Evolutionary conservation across 2,113 vertebrate genomes (phyloP).

Genomic region (Prunella fulvescens): DNA sequence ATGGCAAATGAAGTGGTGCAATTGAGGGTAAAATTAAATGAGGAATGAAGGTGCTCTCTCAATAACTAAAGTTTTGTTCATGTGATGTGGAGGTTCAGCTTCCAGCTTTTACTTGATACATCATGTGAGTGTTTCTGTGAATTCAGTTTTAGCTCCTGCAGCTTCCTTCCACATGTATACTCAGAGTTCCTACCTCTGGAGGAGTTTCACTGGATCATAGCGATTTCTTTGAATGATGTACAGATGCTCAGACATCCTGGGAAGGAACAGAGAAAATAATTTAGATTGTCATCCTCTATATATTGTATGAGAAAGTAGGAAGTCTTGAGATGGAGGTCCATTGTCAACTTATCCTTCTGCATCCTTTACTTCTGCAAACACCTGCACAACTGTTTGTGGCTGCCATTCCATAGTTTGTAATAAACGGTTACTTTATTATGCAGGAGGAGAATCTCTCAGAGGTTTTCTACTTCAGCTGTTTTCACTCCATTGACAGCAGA

Average conservation of each 20-base stretch:
- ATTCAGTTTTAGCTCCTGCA: neutral
- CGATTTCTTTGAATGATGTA: neutral
- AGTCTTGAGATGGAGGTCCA: neutral
- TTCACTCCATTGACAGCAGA: neutral
- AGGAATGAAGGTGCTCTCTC: neutral
- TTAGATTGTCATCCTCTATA: neutral
- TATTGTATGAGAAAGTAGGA: neutral
- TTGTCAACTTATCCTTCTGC: neutral
- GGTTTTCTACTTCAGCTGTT: neutral
- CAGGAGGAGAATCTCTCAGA: neutral
- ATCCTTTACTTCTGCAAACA: neutral
- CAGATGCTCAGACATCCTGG: neutral
- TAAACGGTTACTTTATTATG: neutral
- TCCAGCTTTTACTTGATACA: neutral
- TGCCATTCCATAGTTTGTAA: neutral
- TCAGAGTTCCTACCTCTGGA: neutral
- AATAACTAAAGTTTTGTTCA: neutral
- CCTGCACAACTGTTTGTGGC: neutral
- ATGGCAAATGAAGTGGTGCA: neutral
- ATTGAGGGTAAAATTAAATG: neutral
- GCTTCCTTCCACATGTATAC: neutral
- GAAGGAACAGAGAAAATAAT: neutral
- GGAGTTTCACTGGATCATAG: neutral
- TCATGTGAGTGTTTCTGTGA: neutral
- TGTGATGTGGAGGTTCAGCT: fast-evolving